Base-by-base conservation (phyloP, 1,140 invertebrate species). In the Halictus rubicundus region DNA sequence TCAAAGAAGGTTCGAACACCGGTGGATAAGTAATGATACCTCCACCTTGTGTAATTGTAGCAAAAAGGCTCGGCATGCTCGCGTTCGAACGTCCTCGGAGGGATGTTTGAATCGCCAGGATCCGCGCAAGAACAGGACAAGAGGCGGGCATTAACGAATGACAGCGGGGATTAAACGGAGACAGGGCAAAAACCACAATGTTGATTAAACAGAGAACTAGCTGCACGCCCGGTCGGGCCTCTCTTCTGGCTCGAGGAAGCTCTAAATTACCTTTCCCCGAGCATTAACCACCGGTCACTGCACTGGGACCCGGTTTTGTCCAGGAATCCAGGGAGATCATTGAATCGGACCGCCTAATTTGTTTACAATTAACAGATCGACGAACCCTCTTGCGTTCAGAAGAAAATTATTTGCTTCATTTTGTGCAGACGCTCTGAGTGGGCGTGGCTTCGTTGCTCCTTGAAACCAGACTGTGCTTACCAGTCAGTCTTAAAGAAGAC, bases 331-430 rank as follows among this genome's bases (percentile, higher is more conserved):
- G 27, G 10, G 3, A 19, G 19, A 14, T 6, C 25, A 19, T 52
- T 52, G 46, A 14, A 14, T 57, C 54, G n/a, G 4, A 54, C 16
- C 52, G 64, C 52, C 54, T 88, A 85, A 87, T 90, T 91, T 85
- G 86, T 87, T 87, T 84, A 90, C 87, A 91, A 92, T 92, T 90
- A 90, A 90, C 90, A 90, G 88, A 90, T 90, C 85, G 83, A 46
- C 77, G 61, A 59, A 84, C 70, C 5, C 32, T 32, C 32, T 32
- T 32, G 5, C 32, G 5, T 5, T 32, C 32, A 0, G 32, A 32
- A 32, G 32, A 32, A 32, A 32, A 32, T 32, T 32, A 32, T 32
- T 5, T 32, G 32, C 32, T 32, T 32, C 32, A 4, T 32, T 4
- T 32, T 32, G 3, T 32, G 5, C 32, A 32, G 32, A 32, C 32